Evolutionary conservation across 2,113 vertebrate species (phyloP).

Genomic region (Clupea harengus): DNA sequence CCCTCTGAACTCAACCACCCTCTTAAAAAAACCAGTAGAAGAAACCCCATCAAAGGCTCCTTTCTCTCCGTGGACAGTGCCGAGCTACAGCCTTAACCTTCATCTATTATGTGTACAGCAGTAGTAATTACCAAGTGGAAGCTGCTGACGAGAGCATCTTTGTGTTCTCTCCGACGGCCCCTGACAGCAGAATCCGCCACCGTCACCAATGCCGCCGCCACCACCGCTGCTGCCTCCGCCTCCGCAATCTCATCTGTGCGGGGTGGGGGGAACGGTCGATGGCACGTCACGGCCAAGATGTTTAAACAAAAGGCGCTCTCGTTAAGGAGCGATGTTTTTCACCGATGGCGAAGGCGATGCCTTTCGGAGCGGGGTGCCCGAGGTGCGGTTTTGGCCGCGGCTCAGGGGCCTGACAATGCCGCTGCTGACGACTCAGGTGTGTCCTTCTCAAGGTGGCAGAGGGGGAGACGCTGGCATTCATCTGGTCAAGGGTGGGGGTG

Average conservation of each 20-base stretch:
- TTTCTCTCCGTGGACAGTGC: not conserved
- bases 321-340: constrained; percentile 34
- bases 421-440: not conserved
- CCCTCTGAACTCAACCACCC: not conserved
- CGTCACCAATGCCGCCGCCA: not conserved
- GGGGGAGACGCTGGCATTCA: not conserved
- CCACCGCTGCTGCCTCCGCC: not conserved
- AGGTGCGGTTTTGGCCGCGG: not conserved
- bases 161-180: not conserved
- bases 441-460: not conserved
- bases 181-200: not conserved
- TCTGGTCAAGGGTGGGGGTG: too few species aligned
- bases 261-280: constrained; percentile 33
- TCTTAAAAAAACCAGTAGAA: not conserved
- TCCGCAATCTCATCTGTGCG: constrained; percentile 33
- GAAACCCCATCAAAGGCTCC: not conserved
- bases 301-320: constrained; percentile 45
- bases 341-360: not conserved
- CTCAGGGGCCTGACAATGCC: not conserved
- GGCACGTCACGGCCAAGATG: constrained; percentile 28
- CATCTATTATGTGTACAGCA: not conserved
- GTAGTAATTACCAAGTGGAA: not conserved
- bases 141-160: not conserved
- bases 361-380: constrained; percentile 14
- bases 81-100: not conserved